Evolutionary conservation across 2,797 vertebrate species (phyloP), one percentile per base, ranked within the genome.

Genomic region (Thalassophryne amazonica): DNA sequence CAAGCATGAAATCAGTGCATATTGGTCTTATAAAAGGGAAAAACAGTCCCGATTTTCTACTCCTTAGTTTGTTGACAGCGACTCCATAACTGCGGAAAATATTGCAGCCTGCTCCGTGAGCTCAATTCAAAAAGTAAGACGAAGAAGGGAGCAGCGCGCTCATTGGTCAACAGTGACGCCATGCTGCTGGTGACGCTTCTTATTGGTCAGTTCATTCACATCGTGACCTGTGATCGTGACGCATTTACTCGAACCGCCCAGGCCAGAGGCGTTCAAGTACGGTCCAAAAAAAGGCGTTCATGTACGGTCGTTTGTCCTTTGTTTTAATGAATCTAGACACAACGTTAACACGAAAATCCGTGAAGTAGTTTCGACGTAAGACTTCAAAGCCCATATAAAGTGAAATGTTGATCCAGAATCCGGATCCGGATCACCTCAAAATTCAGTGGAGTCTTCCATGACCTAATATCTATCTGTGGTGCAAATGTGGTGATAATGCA

Each of bases 191-290:
- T 19, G 19, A 46, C 25, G 24, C 3, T 19, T 53, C 54, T 78
- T 69, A 90, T 91, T 92, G 89, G 91, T 77, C 76, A 6, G 13
- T 69, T 59, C 18, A 79, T 91, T 90, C 88, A 88, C 91, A 91
- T 73, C 24, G 52, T 51, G 24, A 79, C 5, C n/a, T n/a, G n/a
- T n/a, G n/a, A n/a, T n/a, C n/a, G n/a, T n/a, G n/a, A 67, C 82
- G 20, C 20, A 9, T 2, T n/a, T 31, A 19, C 3, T 2, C 32
- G 25, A 12, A 12, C 16, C 17, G 19, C 23, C 1, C 2, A 11
- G 6, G 3, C 7, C 0, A 25, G 61, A 5, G 6, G 10, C 42
- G 2, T 69, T 63, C 38, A 64, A 0, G 15, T 38, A 19, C 33
- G 20, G 18, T 68, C n/a, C 38, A 54, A 59, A 39, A 45, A n/a